phyloP scores from a whole-genome alignment of 2,888 invertebrate genomes.

The Xanthorhoe spadicearia region DNA sequence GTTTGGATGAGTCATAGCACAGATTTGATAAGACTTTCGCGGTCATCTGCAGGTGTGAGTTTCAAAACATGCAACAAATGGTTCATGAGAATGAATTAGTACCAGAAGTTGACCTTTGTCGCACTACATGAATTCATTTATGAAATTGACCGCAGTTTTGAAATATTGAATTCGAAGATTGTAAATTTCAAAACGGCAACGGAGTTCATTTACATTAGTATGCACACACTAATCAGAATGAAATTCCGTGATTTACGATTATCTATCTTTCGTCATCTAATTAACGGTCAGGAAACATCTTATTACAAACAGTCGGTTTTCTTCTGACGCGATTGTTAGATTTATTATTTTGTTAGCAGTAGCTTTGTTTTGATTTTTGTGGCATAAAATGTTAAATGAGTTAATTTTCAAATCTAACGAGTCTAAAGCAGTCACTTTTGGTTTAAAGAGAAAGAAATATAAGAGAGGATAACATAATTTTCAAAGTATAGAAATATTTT shows the following conservation, averaged over 20 bases:
- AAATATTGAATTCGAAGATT: conserved; percentile 51
- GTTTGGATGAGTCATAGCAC: background rate
- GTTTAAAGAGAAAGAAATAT: too few species aligned
- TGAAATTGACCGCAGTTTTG: conserved; percentile 50
- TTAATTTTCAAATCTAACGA: too few species aligned
- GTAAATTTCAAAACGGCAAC: conserved; percentile 52
- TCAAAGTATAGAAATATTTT: too few species aligned
- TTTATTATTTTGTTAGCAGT: background rate
- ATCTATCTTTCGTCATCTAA: conserved; percentile 49
- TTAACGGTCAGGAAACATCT: conserved; percentile 5
- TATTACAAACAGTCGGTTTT: background rate
- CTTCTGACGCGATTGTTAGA: background rate
- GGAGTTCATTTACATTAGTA: conserved; percentile 55
- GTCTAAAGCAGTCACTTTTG: too few species aligned
- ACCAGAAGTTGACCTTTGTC: conserved; percentile 44
- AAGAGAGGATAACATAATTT: too few species aligned
- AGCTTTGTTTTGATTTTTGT: too few species aligned
- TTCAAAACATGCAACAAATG: conserved; percentile 37
- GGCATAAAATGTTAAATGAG: too few species aligned
- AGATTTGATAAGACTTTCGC: conserved; percentile 19
- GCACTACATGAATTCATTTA: conserved; percentile 36
- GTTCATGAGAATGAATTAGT: conserved; percentile 38
- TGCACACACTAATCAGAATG: conserved; percentile 47
- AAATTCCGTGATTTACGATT: conserved; percentile 46
- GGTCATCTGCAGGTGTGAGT: conserved; percentile 25